Base-by-base conservation (phyloP, 2,113 vertebrate genomes). In the Etheostoma cragini region DNA sequence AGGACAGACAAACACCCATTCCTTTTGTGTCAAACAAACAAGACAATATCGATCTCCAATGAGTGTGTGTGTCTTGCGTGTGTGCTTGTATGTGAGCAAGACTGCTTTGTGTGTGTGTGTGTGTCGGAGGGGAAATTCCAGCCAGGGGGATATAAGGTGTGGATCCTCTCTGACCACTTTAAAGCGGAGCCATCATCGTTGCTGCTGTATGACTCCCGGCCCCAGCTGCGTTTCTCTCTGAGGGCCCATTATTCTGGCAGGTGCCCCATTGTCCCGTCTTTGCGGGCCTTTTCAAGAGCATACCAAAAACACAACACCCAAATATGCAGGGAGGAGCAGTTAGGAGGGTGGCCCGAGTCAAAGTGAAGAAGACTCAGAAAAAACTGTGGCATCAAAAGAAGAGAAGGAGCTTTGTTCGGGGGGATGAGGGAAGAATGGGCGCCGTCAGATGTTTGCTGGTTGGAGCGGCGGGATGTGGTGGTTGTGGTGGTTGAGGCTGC, bases 131-230 rank as follows among this genome's bases (percentile, higher is more conserved):
- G 93, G 92, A 87, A 94, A 93, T 94, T 94, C 92, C 93, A 90
- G 81, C 67, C 64, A 74, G 86, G 89, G 91, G 89, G 88, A 85
- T 88, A 72, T 81, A 86, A 93, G 94, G 93, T 93, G 93, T 92
- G 91, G 92, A 93, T 93, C 89, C 88, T 94, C 86, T 90, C 87
- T 89, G 94, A 94, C 92, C 92, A 93, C 92, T 94, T 94, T 83
- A 94, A 95, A 94, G 91, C 72, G 3, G 78, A 67, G 71, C 87
- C 91, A 85, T 90, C 88, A 86, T 90, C 90, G 49, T 85, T 47
- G 76, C 81, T 89, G 86, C 89, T 94, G 68, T 85, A 73, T 91
- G 83, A 92, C 87, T 92, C 87, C 88, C 76, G 21, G 87, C 69
- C 84, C 86, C 91, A 92, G 89, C 90, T 91, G 88, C 86, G 54